These are phyloP conservation scores for Macrocentrus cingulum DNA, from an alignment of 1,140 invertebrate species.

Conservation along the genomic window DNA sequence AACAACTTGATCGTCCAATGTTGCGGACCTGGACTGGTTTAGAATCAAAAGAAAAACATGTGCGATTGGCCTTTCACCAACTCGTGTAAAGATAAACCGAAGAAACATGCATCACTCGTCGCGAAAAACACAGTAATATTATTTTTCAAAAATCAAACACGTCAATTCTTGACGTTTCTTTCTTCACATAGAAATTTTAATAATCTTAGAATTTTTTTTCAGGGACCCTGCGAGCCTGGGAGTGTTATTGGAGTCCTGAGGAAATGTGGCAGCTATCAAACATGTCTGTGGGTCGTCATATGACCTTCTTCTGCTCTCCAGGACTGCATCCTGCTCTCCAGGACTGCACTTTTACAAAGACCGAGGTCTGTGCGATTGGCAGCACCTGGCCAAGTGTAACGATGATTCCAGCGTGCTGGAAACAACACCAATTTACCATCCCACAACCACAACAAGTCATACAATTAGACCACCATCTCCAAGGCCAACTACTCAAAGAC, in stretches of 20 bases:
- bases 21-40: slow-evolving; percentile 72
- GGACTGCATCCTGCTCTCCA: too few relatives aligned
- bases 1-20: slow-evolving; percentile 64
- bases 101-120: slow-evolving; percentile 30
- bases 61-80: slow-evolving; percentile 70
- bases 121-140: too few relatives aligned
- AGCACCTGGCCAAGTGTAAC: slow-evolving; percentile 68
- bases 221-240: slow-evolving; percentile 64
- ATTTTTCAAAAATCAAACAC: slow-evolving; percentile 25
- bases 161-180: slow-evolving; percentile 12
- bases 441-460: slow-evolving; percentile 10
- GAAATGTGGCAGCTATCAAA: slow-evolving; percentile 74
- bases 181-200: neutral
- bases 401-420: slow-evolving; percentile 21
- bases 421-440: neutral
- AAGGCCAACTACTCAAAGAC: too few relatives aligned
- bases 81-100: slow-evolving; percentile 42
- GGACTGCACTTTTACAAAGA: slow-evolving; percentile 79
- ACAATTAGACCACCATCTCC: slow-evolving; percentile 41
- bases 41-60: slow-evolving; percentile 65
- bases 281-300: slow-evolving; percentile 76
- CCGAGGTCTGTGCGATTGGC: slow-evolving; percentile 78
- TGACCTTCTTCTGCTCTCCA: slow-evolving; percentile 71
- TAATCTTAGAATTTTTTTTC: slow-evolving; percentile 5
- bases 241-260: slow-evolving; percentile 65